Evolutionary conservation across 2,797 vertebrate genomes (phyloP), one percentile per base, ranked within the genome.

Genomic region (Pantherophis vulpinus): DNA sequence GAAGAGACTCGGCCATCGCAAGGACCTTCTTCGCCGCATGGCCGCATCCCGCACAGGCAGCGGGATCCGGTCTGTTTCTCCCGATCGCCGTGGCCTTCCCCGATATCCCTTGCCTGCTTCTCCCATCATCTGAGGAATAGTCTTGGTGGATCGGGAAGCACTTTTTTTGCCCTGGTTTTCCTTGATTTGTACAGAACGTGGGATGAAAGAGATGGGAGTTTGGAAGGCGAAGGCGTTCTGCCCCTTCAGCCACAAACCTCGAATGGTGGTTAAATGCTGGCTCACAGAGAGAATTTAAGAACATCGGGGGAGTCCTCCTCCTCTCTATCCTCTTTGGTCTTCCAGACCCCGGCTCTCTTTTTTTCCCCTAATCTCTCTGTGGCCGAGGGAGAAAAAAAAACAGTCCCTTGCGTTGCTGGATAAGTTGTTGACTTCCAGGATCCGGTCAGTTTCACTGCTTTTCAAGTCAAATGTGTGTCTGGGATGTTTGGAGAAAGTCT

Each of bases 111-210:
- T 1, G 8, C 18, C 32, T 4, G 8, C 18, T 79, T 79, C 74
- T 42, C 74, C 74, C 9, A 2, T 32, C 32, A 10, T 37, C 70
- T 20, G 16, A 79, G 70, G 6, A 51, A n/a, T 3, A 27, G 2
- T 8, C 32, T 47, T 2, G 37, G 74, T 25, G 37, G 37, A 83
- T 25, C 2, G 20, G 37, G 37, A 47, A 83, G 20, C 20, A 25
- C 37, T 42, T 83, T 47, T 74, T 63, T 27, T 9, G 9, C 23
- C 37, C 14, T 11, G 8, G 8, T 29, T 32, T 25, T 5, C 86
- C 37, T 93, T 94, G 66, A 23, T 94, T 95, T 93, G 63, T 9
- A 60, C 94, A 92, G 92, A 94, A 90, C 92, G 94, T 9, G 70
- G 92, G 79, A 74, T 27, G 51, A 93, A 51, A 88, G 4, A 61